phyloP scores from a whole-genome alignment of 2,113 vertebrate species.

The Megaceryle maxima region DNA sequence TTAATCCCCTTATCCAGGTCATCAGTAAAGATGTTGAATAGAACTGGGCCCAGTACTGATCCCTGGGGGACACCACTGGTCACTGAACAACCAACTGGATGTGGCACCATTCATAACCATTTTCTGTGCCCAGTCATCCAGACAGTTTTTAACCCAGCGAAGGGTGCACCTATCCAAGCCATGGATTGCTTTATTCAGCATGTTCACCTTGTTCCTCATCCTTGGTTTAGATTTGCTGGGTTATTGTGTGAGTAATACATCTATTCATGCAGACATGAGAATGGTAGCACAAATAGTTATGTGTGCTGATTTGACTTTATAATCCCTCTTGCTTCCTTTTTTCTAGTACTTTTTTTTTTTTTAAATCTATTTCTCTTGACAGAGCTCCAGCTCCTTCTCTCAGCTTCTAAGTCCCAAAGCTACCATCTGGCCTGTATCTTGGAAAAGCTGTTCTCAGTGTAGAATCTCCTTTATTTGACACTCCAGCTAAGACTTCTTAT shows the following conservation, averaged over 20 bases:
- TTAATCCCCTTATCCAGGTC: no score
- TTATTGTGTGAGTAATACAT: background rate
- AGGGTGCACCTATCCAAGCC: no score
- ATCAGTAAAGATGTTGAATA: no score
- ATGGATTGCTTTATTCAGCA: no score
- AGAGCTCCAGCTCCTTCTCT: slow-evolving; percentile 30
- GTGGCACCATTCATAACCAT: no score
- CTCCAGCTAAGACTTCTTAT: background rate
- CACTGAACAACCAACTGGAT: no score
- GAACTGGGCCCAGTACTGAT: no score
- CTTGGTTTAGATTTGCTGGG: background rate
- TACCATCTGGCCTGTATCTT: slow-evolving; percentile 47
- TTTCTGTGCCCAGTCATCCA: no score
- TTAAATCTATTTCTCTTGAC: slow-evolving; percentile 23
- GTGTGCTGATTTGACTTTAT: background rate
- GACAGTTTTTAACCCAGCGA: no score
- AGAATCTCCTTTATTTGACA: slow-evolving; percentile 19
- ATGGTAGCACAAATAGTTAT: background rate
- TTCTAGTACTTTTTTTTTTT: background rate
- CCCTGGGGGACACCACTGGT: no score
- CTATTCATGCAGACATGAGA: background rate
- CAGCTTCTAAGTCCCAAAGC: slow-evolving; percentile 2
- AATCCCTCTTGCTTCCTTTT: background rate
- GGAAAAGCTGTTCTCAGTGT: slow-evolving; percentile 42
- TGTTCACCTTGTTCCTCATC: background rate